Base-by-base conservation (phyloP, 2,113 vertebrate genomes). In the Coracopsis vasa region DNA sequence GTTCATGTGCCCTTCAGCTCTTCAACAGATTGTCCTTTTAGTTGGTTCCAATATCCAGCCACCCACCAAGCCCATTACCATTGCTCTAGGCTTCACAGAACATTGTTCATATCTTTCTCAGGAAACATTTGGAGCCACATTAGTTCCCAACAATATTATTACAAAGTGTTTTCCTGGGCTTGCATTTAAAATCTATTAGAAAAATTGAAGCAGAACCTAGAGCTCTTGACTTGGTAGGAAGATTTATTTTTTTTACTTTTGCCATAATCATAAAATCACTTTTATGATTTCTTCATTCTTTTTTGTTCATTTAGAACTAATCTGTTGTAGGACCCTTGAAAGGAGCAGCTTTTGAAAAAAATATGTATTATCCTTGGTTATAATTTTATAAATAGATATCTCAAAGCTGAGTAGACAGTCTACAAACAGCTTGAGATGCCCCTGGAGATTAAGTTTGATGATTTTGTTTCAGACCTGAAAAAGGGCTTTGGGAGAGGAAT, bases 331-430 rank as follows among this genome's bases (percentile, higher is more conserved):
- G 33, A 17, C 33, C 29, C 18, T 82, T 69, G 72, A 81, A 84
- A 94, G 12, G 9, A 66, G 39, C 33, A 74, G 13, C 15, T 85
- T 86, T 3, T 9, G 18, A 7, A 7, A 6, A 45, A 28, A 65
- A 0, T 5, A 7, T 7, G 2, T 39, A 6, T 74, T 92, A 13
- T 37, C 47, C 12, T n/a, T 82, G 39, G 12, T 75, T 65, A 33
- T 6, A 10, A 42, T 67, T 66, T 71, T 64, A 44, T 41, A 45
- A 67, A 60, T 16, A 4, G 0, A 0, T 12, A 13, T 41, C 41
- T 77, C n/a, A 45, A 69, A 86, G 29, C 15, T 61, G 39, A 18
- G 16, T 27, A 64, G 50, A 3, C 20, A 62, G 33, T 71, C 54
- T 74, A 7, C 13, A 72, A 21, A 48, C 24, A 51, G 44, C 29